Base-by-base conservation (phyloP, 2,113 vertebrate genomes). In the Corythornis vintsioides region DNA sequence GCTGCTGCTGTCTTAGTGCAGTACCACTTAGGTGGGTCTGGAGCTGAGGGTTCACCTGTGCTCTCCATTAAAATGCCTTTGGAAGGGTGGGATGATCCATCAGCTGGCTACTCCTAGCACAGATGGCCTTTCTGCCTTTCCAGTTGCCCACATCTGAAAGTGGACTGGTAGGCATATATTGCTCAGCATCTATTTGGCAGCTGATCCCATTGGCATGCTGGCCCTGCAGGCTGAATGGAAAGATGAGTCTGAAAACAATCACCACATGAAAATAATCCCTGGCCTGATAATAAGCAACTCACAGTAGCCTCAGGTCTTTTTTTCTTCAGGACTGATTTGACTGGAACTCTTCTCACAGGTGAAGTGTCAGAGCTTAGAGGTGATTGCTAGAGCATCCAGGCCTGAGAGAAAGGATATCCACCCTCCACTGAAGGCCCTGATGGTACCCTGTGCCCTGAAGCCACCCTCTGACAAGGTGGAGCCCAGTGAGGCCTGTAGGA, bases 261-360 rank as follows among this genome's bases (percentile, higher is more conserved):
- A 71, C 14, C 7, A 5, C 1, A 4, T 65, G 57, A 74, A 90
- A 66, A 38, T 76, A 9, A 53, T 69, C 12, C 66, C 47, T 70
- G 56, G 5, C 31, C 71, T 20, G n/a, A 38, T 29, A 85, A 33
- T 3, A 50, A 53, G 7, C 9, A 80, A 35, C n/a, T 61, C 26
- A 18, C 15, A 28, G 35, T 50, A 82, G 50, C 66, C 29, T 81
- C 35, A 24, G 38, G 47, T 65, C 8, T 84, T 15, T 64, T 15
- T 64, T 83, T 48, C 47, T 77, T 77, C 28, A 55, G 75, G 26
- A 72, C 60, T 89, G 52, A 86, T 94, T 80, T 91, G 48, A 70
- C 24, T 72, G 42, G 47, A 7, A 52, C 24, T 88, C 29, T 70
- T 89, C 31, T 81, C 29, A n/a, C 70, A 97, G 96, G 90, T 91